Evolutionary conservation across 2,797 vertebrate species (phyloP), one percentile per base, ranked within the genome.

Genomic region (Denticeps clupeoides): DNA sequence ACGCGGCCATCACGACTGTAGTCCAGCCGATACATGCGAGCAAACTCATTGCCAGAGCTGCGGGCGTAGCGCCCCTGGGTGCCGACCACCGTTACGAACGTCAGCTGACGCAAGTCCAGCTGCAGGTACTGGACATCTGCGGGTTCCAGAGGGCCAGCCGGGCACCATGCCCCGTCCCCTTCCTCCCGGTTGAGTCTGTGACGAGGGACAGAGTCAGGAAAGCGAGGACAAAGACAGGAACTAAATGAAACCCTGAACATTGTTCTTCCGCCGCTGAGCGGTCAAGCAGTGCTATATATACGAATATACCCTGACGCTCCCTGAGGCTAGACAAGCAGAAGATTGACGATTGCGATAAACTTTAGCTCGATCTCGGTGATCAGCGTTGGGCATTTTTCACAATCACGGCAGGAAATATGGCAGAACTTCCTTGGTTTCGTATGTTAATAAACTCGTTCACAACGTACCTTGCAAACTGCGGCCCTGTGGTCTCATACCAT

Each of bases 131-230:
- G 86, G 8, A 79, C 82, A 7, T 89, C 88, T 21, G 87, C 78
- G 0, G 87, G 87, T 58, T 85, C 76, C 47, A 86, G 69, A 15
- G 84, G 83, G 1, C 83, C 88, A 2, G 84, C 69, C 0, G 89
- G 89, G 65, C 90, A 92, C 90, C 90, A 92, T 21, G 90, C 89
- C 0, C 90, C 89, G 0, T 91, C 88, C 0, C 89, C 90, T 11
- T 87, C 85, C 60, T 93, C 89, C 26, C 76, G 73, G 46, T 89
- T 86, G 49, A 90, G 59, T 65, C 90, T 91, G 65, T 4, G 13
- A 7, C 55, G 35, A 49, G 15, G 22, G 11, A 1, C 13, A 7
- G 12, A 15, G 22, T 4, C 2, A 3, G 7, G 9, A 6, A 5
- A 11, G 2, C 31, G 2, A 15, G 25, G 13, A 13, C 7, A 9